Percentiles rank a stretch among this genome's conserved stretches.
These are phyloP conservation scores for Orcinus orca DNA, from an alignment of 2,113 vertebrate species.

Conservation along the genomic window DNA sequence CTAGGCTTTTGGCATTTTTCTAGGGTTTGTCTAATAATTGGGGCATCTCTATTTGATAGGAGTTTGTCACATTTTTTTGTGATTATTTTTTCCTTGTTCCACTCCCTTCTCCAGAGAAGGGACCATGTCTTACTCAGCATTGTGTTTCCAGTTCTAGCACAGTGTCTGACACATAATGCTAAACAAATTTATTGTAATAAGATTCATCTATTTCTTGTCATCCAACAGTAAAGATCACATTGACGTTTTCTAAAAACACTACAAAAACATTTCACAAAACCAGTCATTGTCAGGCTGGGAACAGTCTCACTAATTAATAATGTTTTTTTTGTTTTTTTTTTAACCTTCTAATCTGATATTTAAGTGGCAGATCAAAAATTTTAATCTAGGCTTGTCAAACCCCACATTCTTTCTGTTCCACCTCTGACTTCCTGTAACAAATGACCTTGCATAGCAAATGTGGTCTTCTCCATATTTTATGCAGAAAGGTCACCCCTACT, in stretches of 20 bases:
- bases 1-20: neutral
- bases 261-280: neutral
- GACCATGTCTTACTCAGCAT: neutral
- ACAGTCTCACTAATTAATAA: constrained; percentile 22
- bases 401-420: neutral
- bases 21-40: neutral
- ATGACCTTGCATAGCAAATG: neutral
- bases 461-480: neutral
- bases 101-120: neutral
- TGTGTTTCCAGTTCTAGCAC: neutral
- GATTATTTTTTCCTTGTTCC: neutral
- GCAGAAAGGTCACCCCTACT: neutral
- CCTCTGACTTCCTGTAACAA: neutral
- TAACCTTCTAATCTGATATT: neutral
- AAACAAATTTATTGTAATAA: constrained; percentile 15
- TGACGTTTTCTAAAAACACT: constrained; percentile 50
- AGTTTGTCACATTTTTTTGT: neutral
- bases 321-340: neutral
- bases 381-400: neutral
- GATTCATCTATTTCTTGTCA: neutral
- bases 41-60: neutral
- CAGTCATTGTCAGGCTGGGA: constrained; percentile 7
- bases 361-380: constrained; percentile 27
- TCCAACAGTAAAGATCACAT: neutral
- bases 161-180: neutral